These are phyloP conservation scores for Ceyx cyanopectus DNA, from an alignment of 2,113 vertebrate species.

Conservation along the genomic window DNA sequence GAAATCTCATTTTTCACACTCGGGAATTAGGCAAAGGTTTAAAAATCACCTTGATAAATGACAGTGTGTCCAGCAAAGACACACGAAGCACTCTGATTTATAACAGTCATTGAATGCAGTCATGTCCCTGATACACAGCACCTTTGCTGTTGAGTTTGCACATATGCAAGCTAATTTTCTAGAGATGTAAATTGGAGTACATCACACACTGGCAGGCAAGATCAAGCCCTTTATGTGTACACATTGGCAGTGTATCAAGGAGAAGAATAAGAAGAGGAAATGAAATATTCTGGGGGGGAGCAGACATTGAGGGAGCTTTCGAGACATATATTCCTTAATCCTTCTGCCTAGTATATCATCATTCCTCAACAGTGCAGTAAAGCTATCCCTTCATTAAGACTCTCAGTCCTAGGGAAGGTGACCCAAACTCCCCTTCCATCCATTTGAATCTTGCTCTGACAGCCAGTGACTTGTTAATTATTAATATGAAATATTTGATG, in stretches of 20 bases:
- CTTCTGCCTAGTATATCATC: slow-evolving; percentile 27
- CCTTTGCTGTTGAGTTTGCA: slow-evolving; percentile 29
- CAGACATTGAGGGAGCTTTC: not conserved
- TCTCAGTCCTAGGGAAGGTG: slow-evolving; percentile 64
- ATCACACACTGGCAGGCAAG: not conserved
- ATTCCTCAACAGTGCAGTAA: slow-evolving; percentile 39
- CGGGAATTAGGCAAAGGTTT: slow-evolving; percentile 29
- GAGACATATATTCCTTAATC: slow-evolving; percentile 42
- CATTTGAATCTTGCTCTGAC: slow-evolving; percentile 71
- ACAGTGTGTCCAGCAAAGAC: slow-evolving; percentile 23
- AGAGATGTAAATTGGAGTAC: not conserved
- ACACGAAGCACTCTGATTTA: slow-evolving; percentile 35
- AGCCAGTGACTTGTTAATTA: slow-evolving; percentile 74
- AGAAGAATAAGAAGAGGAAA: slow-evolving; percentile 55
- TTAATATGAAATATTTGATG: slow-evolving; percentile 77
- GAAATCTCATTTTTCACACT: not conserved
- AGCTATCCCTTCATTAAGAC: slow-evolving; percentile 66
- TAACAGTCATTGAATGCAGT: slow-evolving; percentile 29
- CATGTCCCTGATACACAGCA: not conserved
- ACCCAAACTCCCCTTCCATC: slow-evolving; percentile 66
- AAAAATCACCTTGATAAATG: slow-evolving; percentile 55
- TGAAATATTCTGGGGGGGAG: not conserved
- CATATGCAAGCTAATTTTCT: slow-evolving; percentile 15
- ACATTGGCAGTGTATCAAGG: not conserved
- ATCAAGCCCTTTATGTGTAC: not conserved